A percentile compares a stretch with the other conserved stretches of the same genome.
Evolutionary conservation across 2,888 invertebrate species (phyloP).

Genomic region (Mythimna pallens): DNA sequence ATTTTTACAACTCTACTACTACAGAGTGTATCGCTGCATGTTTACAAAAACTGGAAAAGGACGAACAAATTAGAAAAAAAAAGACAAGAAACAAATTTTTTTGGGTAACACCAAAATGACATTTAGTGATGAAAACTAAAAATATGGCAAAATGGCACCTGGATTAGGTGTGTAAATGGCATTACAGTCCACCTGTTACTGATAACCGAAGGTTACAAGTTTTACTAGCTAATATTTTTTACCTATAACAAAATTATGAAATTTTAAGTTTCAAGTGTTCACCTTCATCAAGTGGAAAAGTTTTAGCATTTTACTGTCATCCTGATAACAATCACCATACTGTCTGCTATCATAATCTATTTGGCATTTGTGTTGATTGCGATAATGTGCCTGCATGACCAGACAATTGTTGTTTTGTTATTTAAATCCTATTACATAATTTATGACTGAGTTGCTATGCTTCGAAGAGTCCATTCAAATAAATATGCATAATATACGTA

Average conservation of each 20-base stretch:
- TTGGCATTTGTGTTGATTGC: neutral
- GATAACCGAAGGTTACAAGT: neutral
- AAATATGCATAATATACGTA: no score
- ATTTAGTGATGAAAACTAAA: no score
- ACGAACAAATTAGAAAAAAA: no score
- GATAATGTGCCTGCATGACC: neutral
- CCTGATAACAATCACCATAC: conserved; percentile 10
- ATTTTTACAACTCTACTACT: neutral
- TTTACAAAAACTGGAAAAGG: no score
- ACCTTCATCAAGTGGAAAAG: conserved; percentile 10
- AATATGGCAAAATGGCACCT: no score
- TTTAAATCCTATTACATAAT: neutral
- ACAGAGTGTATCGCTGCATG: no score
- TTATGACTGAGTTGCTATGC: neutral
- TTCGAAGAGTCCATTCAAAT: neutral
- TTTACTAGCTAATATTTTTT: neutral
- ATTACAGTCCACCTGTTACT: no score
- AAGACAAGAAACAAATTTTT: no score
- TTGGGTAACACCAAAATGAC: no score
- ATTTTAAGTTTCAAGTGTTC: neutral
- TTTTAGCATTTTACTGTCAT: neutral
- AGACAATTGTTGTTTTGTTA: conserved; percentile 10
- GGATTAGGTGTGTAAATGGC: no score
- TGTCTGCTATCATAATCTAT: neutral
- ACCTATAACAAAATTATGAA: neutral